phyloP scores from a whole-genome alignment of 1,140 invertebrate species.

The Trichogramma pretiosum region DNA sequence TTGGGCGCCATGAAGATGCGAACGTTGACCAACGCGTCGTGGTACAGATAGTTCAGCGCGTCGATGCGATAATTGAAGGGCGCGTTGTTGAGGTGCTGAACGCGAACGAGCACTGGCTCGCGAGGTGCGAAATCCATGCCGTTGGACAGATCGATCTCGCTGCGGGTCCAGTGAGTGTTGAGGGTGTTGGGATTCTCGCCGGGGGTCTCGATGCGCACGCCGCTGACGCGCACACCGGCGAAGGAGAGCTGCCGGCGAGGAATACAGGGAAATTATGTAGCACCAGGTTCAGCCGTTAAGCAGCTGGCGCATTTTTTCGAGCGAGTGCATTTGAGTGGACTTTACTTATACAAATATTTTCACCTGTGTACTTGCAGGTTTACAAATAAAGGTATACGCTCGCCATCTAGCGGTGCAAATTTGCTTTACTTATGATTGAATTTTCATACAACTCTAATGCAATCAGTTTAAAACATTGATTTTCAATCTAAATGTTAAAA shows the following conservation, averaged over 20 bases:
- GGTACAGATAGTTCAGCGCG: constrained; percentile 53
- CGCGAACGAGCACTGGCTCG: constrained; percentile 57
- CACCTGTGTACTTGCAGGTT: too few species aligned
- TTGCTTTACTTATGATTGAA: too few species aligned
- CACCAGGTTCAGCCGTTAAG: too few species aligned
- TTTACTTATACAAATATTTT: too few species aligned
- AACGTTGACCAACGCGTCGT: constrained; percentile 53
- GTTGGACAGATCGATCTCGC: constrained; percentile 60
- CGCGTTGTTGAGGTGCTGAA: constrained; percentile 66
- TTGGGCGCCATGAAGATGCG: constrained; percentile 70
- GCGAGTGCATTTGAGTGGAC: too few species aligned
- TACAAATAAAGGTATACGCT: too few species aligned
- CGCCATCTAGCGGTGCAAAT: too few species aligned
- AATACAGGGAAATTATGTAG: too few species aligned
- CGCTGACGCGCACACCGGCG: constrained; percentile 52
- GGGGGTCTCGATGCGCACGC: constrained; percentile 45
- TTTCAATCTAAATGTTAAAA: too few species aligned
- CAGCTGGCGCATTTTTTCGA: too few species aligned
- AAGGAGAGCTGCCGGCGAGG: constrained; percentile 62
- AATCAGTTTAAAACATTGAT: too few species aligned
- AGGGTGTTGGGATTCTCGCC: constrained; percentile 10
- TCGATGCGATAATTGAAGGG: constrained; percentile 56
- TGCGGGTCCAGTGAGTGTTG: constrained; percentile 64
- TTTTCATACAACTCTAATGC: too few species aligned
- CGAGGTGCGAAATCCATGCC: constrained; percentile 68